phyloP scores from a whole-genome alignment of 2,888 invertebrate species.

The Oligia strigilis region DNA sequence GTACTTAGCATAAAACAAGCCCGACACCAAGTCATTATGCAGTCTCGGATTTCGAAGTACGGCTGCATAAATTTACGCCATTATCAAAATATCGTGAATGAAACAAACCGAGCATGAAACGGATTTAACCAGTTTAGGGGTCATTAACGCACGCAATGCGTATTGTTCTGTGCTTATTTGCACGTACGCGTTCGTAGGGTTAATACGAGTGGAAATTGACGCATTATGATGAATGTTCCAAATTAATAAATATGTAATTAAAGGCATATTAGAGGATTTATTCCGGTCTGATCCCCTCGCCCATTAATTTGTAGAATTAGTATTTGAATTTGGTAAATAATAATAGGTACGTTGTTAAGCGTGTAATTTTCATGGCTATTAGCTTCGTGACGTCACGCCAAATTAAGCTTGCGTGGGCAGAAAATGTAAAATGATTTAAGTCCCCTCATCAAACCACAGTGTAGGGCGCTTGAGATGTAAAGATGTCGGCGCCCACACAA shows the following conservation, averaged over 20 bases:
- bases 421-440: constrained; percentile 49
- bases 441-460: constrained; percentile 22
- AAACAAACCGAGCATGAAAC: constrained; percentile 83
- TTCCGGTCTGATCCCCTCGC: not conserved
- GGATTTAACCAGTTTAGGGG: constrained; percentile 84
- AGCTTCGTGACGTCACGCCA: constrained; percentile 34
- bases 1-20: constrained; percentile 90
- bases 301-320: constrained; percentile 37
- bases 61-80: constrained; percentile 88
- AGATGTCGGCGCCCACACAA: constrained; percentile 49
- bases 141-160: constrained; percentile 88
- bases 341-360: constrained; percentile 1
- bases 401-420: constrained; percentile 16
- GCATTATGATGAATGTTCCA: constrained; percentile 56
- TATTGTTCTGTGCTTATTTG: constrained; percentile 74
- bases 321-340: constrained; percentile 37
- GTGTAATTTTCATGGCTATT: constrained; percentile 8
- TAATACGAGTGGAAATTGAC: constrained; percentile 65
- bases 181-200: constrained; percentile 66
- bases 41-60: constrained; percentile 87
- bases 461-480: constrained; percentile 44
- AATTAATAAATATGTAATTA: constrained; percentile 58
- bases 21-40: constrained; percentile 88
- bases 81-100: constrained; percentile 90
- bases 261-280: constrained; percentile 27